phyloP scores from a whole-genome alignment of 2,797 vertebrate genomes.

The Setipinna tenuifilis region DNA sequence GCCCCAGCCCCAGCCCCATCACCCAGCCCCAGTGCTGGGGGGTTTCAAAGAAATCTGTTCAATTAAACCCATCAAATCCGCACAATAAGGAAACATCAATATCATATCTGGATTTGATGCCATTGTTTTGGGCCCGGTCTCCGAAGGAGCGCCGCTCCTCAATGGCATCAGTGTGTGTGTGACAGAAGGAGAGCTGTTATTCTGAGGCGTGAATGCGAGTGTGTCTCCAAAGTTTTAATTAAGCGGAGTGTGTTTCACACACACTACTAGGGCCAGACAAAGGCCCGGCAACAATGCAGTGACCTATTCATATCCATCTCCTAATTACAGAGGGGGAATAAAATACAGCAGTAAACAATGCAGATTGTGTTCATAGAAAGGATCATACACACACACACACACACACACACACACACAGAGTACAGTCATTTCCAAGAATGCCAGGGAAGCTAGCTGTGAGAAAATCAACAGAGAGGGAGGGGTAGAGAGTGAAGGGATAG shows the following conservation, averaged over 20 bases:
- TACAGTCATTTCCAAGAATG: slow-evolving; percentile 4
- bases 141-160: too few species aligned
- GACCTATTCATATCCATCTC: slow-evolving; percentile 18
- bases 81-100: slow-evolving; percentile 46
- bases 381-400: background rate
- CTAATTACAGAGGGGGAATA: slow-evolving; percentile 14
- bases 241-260: slow-evolving; percentile 4
- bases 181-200: background rate
- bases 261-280: background rate
- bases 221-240: slow-evolving; percentile 26
- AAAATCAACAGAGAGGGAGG: slow-evolving; percentile 14
- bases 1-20: too few species aligned
- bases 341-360: background rate
- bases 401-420: background rate
- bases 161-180: background rate
- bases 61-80: slow-evolving; percentile 43
- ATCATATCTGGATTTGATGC: slow-evolving; percentile 40
- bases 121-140: slow-evolving; percentile 16
- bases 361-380: background rate
- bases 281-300: background rate
- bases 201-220: background rate
- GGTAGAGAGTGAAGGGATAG: too few species aligned
- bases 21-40: slow-evolving; percentile 40
- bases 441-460: background rate
- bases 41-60: slow-evolving; percentile 42